Evolutionary conservation across 2,888 invertebrate species (phyloP).

Genomic region (Horisme vitalbata): DNA sequence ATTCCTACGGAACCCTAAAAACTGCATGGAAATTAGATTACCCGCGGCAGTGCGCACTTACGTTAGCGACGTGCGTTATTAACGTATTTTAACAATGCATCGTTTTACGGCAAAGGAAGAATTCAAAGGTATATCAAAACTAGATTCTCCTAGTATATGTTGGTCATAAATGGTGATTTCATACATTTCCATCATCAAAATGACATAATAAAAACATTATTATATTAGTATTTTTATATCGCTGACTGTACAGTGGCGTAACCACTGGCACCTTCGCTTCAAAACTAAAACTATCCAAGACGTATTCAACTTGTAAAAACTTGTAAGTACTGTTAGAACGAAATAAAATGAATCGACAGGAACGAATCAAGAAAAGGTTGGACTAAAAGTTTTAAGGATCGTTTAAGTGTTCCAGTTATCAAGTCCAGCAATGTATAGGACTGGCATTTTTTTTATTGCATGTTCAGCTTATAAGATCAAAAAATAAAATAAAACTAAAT

Average conservation of each 20-base stretch:
- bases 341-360: conserved; percentile 45
- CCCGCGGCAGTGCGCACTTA: conserved; percentile 39
- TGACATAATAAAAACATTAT: too few relatives aligned
- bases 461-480: too few relatives aligned
- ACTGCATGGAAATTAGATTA: conserved; percentile 51
- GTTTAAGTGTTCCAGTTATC: too few relatives aligned
- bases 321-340: conserved; percentile 50
- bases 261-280: conserved; percentile 3
- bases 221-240: too few relatives aligned
- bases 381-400: conserved; percentile 22
- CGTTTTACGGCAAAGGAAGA: not conserved
- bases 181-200: too few relatives aligned
- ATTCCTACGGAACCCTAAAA: conserved; percentile 35
- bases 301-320: conserved; percentile 50
- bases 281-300: conserved; percentile 40
- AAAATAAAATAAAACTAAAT: too few relatives aligned
- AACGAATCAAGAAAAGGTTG: conserved; percentile 32
- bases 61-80: conserved; percentile 35
- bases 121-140: too few relatives aligned
- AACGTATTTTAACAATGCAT: conserved; percentile 33
- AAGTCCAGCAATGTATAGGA: too few relatives aligned
- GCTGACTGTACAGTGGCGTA: conserved; percentile 25
- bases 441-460: too few relatives aligned
- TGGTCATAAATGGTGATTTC: too few relatives aligned
- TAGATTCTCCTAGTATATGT: too few relatives aligned